phyloP scores from a whole-genome alignment of 2,797 vertebrate species.

The Pogonophryne albipinna region DNA sequence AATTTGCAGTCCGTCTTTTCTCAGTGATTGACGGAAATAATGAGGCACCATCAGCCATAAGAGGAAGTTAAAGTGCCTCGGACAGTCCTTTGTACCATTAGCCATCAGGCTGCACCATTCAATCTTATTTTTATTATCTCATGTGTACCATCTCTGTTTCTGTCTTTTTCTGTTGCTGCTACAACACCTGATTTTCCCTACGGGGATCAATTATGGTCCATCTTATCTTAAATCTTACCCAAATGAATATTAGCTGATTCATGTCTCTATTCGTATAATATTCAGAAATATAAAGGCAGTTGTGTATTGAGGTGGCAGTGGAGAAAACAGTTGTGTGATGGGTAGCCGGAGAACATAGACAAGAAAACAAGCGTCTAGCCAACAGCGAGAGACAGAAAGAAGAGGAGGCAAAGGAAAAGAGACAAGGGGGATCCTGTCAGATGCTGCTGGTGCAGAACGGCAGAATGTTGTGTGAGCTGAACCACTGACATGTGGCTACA shows the following conservation, averaged over 20 bases:
- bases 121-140: too few relatives aligned
- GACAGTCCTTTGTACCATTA: too few relatives aligned
- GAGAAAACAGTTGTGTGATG: slow-evolving; percentile 42
- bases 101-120: too few relatives aligned
- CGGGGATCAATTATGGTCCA: too few relatives aligned
- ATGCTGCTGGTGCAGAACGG: slow-evolving; percentile 68
- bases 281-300: neutral
- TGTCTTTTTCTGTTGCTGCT: too few relatives aligned
- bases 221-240: neutral
- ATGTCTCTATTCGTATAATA: neutral
- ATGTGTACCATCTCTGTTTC: too few relatives aligned
- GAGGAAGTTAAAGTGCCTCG: slow-evolving; percentile 17
- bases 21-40: slow-evolving; percentile 32
- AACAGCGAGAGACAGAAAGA: slow-evolving; percentile 29
- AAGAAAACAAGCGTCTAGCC: slow-evolving; percentile 44
- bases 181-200: too few relatives aligned
- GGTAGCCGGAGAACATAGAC: slow-evolving; percentile 39
- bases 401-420: slow-evolving; percentile 34
- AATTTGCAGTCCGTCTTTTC: slow-evolving; percentile 50
- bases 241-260: slow-evolving; percentile 5
- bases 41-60: slow-evolving; percentile 22
- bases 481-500: slow-evolving; percentile 57
- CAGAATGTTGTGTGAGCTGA: slow-evolving; percentile 47
- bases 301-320: slow-evolving; percentile 7
- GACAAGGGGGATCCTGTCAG: slow-evolving; percentile 63